Conservation (phyloP, 92 coral and sea anemone species). For the Montipora capitata region DNA sequence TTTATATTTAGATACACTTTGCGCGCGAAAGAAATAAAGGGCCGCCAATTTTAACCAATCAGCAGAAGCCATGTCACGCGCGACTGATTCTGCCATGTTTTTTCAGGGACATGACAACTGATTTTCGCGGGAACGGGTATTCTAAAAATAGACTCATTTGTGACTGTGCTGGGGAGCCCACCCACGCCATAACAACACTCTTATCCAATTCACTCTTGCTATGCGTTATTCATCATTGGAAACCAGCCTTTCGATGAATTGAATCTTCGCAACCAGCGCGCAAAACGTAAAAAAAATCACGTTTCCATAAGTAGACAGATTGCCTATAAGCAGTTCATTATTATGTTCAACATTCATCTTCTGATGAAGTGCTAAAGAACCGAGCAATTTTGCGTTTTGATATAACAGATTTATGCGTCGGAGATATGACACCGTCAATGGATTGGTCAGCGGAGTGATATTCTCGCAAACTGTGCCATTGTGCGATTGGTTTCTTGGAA, state of each 20-base stretch:
- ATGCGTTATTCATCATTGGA: neutral
- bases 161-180: no score
- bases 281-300: neutral
- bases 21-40: no score
- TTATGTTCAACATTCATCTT: conserved; percentile 61
- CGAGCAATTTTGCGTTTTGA: conserved; percentile 63
- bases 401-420: conserved; percentile 46
- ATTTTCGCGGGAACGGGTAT: no score
- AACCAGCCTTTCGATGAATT: neutral
- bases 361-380: conserved; percentile 79
- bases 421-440: conserved; percentile 40
- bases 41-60: no score
- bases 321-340: neutral
- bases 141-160: no score
- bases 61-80: no score
- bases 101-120: no score
- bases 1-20: no score
- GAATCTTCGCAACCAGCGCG: neutral
- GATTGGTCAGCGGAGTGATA: conserved; percentile 75
- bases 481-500: conserved; percentile 96
- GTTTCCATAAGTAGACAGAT: neutral
- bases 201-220: no score
- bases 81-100: no score
- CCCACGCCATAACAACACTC: no score
- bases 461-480: conserved; percentile 94